A percentile compares a stretch with the other conserved stretches of the same genome.
Conservation (phyloP, 53 echinoderm and acorn worm genomes). For the Holothuria scabra region DNA sequence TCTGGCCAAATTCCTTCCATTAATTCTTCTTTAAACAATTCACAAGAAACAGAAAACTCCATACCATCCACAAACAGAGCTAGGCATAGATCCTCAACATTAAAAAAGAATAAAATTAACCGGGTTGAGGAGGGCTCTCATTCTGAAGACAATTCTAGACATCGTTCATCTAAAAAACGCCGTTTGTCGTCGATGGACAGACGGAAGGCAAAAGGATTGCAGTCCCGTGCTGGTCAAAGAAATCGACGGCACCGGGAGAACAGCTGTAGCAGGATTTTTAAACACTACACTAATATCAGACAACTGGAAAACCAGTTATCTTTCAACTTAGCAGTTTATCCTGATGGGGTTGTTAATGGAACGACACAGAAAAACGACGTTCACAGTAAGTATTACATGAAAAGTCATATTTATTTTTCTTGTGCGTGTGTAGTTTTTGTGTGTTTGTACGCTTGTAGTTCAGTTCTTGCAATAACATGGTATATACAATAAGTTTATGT, state of each 20-base stretch:
- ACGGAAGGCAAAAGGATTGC: conserved; percentile 3
- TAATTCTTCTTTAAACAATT: conserved; percentile 13
- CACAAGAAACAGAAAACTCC: conserved; percentile 6
- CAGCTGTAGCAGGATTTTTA: not conserved
- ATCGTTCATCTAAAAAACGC: conserved; percentile 19
- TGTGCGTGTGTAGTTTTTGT: too few species aligned
- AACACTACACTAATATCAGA: not conserved
- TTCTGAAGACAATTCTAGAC: conserved; percentile 12
- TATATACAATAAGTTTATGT: too few species aligned
- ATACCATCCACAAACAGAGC: not conserved
- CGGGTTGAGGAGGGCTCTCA: not conserved
- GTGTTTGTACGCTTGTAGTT: too few species aligned
- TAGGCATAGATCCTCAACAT: conserved; percentile 1
- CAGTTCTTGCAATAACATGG: too few species aligned
- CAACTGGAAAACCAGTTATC: conserved; percentile 22
- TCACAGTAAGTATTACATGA: conserved; percentile 22
- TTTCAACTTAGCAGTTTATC: conserved; percentile 14
- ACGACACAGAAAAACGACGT: not conserved
- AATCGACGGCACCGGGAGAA: not conserved
- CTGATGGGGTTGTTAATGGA: conserved; percentile 18
- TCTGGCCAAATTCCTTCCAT: not conserved
- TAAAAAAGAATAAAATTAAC: conserved; percentile 7
- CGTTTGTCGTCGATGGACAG: conserved; percentile 9
- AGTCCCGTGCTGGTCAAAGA: conserved; percentile 8
- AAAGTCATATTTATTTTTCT: too few species aligned